phyloP scores from a whole-genome alignment of 1,140 invertebrate genomes.

The Ceratoteleas bidentatus region DNA sequence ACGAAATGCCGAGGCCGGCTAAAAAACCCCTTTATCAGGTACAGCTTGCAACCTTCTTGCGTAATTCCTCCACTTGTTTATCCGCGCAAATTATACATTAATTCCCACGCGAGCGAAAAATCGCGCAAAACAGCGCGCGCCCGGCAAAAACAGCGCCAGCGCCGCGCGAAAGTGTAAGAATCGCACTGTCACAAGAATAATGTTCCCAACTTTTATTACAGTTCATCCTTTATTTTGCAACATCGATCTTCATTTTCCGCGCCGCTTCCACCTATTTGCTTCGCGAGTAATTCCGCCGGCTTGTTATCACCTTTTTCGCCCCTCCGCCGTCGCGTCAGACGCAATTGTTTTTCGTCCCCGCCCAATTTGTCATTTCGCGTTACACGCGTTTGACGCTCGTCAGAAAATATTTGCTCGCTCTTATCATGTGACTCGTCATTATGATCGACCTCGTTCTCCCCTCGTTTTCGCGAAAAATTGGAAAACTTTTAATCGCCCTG shows the following conservation, averaged over 20 bases:
- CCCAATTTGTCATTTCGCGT: background rate
- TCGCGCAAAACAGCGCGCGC: too few species aligned
- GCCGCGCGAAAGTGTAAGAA: constrained; percentile 9
- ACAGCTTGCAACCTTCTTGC: too few species aligned
- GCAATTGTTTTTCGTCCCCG: constrained; percentile 6
- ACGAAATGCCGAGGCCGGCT: too few species aligned
- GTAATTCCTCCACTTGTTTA: too few species aligned
- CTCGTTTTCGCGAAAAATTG: constrained; percentile 7
- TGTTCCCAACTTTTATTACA: constrained; percentile 45
- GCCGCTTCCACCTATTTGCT: constrained; percentile 39
- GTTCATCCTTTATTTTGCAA: constrained; percentile 46
- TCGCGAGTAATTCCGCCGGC: constrained; percentile 29
- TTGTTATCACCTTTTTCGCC: constrained; percentile 27
- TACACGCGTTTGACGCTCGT: background rate
- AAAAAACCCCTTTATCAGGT: too few species aligned
- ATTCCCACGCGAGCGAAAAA: too few species aligned
- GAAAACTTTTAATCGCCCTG: constrained; percentile 25
- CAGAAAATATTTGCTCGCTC: constrained; percentile 9
- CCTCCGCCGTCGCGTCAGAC: constrained; percentile 7
- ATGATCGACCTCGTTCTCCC: background rate
- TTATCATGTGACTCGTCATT: constrained; percentile 17
- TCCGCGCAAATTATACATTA: too few species aligned
- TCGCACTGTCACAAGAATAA: constrained; percentile 46
- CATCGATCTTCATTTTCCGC: constrained; percentile 59
- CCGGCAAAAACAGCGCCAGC: too few species aligned